Percentiles rank a stretch among this genome's conserved stretches.
Conservation (phyloP, 2,113 vertebrate species). For the Anguilla japonica region DNA sequence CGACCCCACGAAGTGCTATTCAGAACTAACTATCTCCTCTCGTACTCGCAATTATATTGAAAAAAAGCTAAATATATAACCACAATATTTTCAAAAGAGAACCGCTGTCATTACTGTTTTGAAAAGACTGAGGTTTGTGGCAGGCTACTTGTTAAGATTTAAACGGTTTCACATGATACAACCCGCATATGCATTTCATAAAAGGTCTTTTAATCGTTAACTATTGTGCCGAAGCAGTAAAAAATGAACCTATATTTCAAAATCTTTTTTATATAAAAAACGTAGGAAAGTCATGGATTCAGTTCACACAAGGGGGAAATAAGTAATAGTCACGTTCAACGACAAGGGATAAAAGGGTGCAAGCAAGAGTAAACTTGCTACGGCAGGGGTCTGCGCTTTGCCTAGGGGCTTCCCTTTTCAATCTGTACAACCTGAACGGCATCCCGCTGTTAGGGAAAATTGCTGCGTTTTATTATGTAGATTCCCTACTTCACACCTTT, state of each 20-base stretch:
- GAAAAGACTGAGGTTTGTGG: too few relatives aligned
- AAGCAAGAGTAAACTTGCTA: conserved; percentile 31
- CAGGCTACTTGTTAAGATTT: too few relatives aligned
- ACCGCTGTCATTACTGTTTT: too few relatives aligned
- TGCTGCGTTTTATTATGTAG: conserved; percentile 61
- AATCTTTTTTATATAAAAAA: not conserved
- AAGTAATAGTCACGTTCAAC: conserved; percentile 18
- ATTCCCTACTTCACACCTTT: conserved; percentile 76
- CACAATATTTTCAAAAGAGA: too few relatives aligned
- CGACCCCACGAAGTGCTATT: not conserved
- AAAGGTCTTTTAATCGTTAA: not conserved
- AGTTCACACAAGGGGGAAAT: conserved; percentile 1
- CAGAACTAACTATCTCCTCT: not conserved
- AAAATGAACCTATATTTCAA: not conserved
- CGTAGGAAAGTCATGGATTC: not conserved
- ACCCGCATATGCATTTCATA: too few relatives aligned
- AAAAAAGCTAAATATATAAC: too few relatives aligned
- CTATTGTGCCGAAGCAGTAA: not conserved
- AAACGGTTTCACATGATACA: too few relatives aligned
- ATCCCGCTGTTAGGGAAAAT: conserved; percentile 28
- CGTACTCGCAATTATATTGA: not conserved
- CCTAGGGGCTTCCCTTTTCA: conserved; percentile 41
- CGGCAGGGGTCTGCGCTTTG: conserved; percentile 42
- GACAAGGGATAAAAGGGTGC: conserved; percentile 3
- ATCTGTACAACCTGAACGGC: conserved; percentile 28